phyloP scores from a whole-genome alignment of 2,113 vertebrate species.

The Atlantisia rogersi region DNA sequence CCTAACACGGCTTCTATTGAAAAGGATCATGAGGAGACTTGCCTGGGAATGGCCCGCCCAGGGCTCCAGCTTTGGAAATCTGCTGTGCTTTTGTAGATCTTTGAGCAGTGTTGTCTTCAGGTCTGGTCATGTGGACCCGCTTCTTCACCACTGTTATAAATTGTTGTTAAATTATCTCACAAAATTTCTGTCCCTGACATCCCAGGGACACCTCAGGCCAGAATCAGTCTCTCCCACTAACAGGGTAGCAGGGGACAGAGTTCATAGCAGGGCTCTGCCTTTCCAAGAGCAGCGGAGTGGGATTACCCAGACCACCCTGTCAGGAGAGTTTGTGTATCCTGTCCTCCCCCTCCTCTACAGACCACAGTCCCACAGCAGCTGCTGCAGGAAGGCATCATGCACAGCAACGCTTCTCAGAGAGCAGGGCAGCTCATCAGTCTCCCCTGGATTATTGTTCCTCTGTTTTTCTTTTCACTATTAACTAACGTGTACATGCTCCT shows the following conservation, averaged over 20 bases:
- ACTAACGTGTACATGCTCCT: fast-evolving
- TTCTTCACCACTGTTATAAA: not conserved
- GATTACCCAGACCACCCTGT: not conserved
- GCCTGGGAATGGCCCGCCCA: not conserved
- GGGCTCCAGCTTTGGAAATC: not conserved
- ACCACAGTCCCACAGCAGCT: not conserved
- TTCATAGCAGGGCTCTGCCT: not conserved
- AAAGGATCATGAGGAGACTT: not conserved
- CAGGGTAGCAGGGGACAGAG: not conserved
- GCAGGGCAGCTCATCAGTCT: not conserved
- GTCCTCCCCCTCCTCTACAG: fast-evolving
- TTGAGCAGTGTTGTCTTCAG: not conserved
- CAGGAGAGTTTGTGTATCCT: not conserved
- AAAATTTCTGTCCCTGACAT: not conserved
- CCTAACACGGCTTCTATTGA: not conserved
- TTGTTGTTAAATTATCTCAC: not conserved
- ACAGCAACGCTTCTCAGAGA: not conserved
- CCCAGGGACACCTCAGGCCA: not conserved
- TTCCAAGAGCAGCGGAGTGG: not conserved
- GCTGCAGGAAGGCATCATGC: not conserved
- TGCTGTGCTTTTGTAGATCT: not conserved
- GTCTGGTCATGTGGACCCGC: not conserved
- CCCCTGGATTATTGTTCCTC: not conserved
- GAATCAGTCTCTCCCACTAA: not conserved
- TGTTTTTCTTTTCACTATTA: not conserved